Evolutionary conservation across 2,888 invertebrate species (phyloP).

Genomic region (Pachliopta kotzebuea): DNA sequence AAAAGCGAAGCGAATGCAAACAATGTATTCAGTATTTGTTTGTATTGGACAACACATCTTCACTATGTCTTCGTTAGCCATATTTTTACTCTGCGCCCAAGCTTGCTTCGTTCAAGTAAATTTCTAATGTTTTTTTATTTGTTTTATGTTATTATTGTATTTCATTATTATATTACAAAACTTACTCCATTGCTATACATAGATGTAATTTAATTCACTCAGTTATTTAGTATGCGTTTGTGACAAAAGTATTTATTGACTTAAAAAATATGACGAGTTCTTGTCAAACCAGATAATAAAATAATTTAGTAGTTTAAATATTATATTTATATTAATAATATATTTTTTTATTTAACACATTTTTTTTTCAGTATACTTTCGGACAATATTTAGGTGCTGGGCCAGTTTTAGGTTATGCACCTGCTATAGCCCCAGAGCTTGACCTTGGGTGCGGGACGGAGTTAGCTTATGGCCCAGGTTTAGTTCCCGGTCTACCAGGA

Average conservation of each 20-base stretch:
- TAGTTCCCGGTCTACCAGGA: slow-evolving; percentile 5
- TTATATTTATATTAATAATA: not conserved
- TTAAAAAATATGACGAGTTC: too few relatives aligned
- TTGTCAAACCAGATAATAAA: not conserved
- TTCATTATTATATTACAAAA: too few relatives aligned
- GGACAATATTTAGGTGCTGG: slow-evolving; percentile 15
- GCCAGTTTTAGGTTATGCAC: slow-evolving; percentile 14
- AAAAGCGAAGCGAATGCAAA: not conserved
- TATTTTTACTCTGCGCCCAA: slow-evolving; percentile 33
- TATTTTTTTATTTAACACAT: not conserved
- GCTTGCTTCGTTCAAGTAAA: slow-evolving; percentile 37
- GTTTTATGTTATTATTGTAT: too few relatives aligned
- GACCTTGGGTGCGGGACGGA: slow-evolving; percentile 17
- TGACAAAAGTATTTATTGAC: too few relatives aligned
- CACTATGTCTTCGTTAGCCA: slow-evolving; percentile 34
- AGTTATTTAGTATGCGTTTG: too few relatives aligned
- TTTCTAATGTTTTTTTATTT: too few relatives aligned
- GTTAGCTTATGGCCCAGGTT: slow-evolving; percentile 20
- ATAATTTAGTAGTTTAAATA: not conserved
- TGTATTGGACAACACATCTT: not conserved
- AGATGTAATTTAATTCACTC: too few relatives aligned
- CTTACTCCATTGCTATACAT: too few relatives aligned
- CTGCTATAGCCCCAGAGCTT: slow-evolving; percentile 4
- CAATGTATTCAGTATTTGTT: slow-evolving; percentile 1
- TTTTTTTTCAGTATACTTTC: slow-evolving; percentile 9